A percentile compares a stretch with the other conserved stretches of the same genome.
These are phyloP conservation scores for Sebastes steindachneri DNA, from an alignment of 2,797 vertebrate species.

Conservation along the genomic window DNA sequence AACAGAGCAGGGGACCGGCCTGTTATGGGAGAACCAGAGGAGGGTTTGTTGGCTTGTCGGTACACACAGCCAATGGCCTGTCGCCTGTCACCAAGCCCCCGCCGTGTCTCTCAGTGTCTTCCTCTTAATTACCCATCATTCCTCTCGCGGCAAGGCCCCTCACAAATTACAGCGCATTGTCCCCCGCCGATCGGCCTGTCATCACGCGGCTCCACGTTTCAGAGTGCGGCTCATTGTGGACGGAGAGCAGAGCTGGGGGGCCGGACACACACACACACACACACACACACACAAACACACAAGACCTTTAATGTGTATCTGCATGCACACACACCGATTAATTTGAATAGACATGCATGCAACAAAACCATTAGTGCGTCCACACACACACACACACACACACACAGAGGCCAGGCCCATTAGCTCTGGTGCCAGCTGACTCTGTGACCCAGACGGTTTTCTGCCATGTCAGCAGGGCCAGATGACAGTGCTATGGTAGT, in stretches of 20 bases:
- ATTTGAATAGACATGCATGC: slow-evolving; percentile 35
- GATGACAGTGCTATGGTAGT: slow-evolving; percentile 75
- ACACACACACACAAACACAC: neutral
- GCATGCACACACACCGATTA: slow-evolving; percentile 19
- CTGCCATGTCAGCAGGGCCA: slow-evolving; percentile 80
- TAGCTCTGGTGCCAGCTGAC: slow-evolving; percentile 87
- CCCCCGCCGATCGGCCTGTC: slow-evolving; percentile 84
- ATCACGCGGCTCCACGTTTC: slow-evolving; percentile 83
- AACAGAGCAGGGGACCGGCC: slow-evolving; percentile 33
- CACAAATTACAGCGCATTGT: slow-evolving; percentile 88
- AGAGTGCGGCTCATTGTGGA: slow-evolving; percentile 73
- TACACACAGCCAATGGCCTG: slow-evolving; percentile 77
- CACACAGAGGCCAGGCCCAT: slow-evolving; percentile 73
- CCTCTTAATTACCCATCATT: slow-evolving; percentile 87
- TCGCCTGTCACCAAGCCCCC: slow-evolving; percentile 79
- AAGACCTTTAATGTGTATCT: slow-evolving; percentile 18
- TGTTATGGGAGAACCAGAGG: slow-evolving; percentile 56
- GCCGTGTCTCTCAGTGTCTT: slow-evolving; percentile 78
- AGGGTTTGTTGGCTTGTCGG: slow-evolving; percentile 68
- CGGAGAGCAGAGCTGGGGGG: slow-evolving; percentile 49
- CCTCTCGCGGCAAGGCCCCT: slow-evolving; percentile 80
- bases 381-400: slow-evolving; percentile 14
- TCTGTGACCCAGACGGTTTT: slow-evolving; percentile 87
- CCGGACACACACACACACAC: neutral
- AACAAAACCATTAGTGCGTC: slow-evolving; percentile 37